These are phyloP conservation scores for Nycticorax nycticorax DNA, from an alignment of 2,113 vertebrate species.

Conservation along the genomic window DNA sequence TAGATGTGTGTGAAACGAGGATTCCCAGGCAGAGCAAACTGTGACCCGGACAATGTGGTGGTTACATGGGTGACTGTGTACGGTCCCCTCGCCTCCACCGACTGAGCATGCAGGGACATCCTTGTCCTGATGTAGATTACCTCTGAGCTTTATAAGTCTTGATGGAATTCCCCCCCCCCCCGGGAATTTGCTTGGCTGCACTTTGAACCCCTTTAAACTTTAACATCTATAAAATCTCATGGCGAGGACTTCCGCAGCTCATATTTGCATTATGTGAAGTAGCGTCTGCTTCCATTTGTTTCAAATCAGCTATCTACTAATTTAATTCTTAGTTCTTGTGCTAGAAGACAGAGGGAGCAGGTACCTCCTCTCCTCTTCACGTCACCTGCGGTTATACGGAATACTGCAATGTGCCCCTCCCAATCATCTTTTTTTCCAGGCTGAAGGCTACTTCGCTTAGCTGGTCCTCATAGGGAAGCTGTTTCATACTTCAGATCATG, in stretches of 20 bases:
- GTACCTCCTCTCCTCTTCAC: neutral
- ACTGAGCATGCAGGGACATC: neutral
- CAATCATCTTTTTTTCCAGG: neutral
- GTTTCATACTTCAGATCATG: neutral
- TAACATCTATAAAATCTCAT: neutral
- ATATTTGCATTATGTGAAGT: neutral
- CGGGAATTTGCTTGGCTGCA: neutral
- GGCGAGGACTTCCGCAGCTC: fast-evolving
- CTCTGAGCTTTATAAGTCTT: neutral
- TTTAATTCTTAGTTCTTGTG: neutral
- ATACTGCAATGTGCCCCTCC: neutral
- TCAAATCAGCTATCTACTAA: neutral
- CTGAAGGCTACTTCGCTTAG: neutral
- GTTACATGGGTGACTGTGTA: neutral
- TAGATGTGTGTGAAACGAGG: neutral
- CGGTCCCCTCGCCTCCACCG: neutral
- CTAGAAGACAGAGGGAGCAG: neutral
- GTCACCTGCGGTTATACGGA: neutral
- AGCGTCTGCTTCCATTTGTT: neutral
- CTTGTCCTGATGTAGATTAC: neutral
- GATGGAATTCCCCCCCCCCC: neutral
- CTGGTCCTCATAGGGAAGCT: neutral
- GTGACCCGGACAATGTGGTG: neutral
- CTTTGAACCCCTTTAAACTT: neutral
- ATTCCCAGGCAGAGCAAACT: neutral